Percentiles rank a stretch among this genome's conserved stretches.
Conservation (phyloP, 2,113 vertebrate species). For the Aspidoscelis tigris region DNA sequence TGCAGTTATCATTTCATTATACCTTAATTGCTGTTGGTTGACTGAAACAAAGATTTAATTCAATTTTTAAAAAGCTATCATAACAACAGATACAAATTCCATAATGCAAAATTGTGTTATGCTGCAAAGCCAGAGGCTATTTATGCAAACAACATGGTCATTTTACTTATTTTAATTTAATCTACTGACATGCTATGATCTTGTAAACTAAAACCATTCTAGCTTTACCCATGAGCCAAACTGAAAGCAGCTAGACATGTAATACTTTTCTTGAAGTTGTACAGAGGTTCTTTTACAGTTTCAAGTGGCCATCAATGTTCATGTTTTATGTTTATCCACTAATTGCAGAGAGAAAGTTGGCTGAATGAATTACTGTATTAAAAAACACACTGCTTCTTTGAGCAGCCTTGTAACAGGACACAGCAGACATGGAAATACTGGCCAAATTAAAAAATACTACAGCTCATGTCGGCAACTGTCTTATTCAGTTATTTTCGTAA, state of each 20-base stretch:
- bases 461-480: not conserved
- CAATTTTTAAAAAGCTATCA: not conserved
- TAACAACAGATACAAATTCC: not conserved
- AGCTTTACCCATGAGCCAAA: not conserved
- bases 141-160: not conserved
- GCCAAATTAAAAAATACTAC: slow-evolving; percentile 44
- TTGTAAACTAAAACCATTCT: slow-evolving; percentile 21
- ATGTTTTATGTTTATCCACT: slow-evolving; percentile 33
- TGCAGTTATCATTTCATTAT: too few species aligned
- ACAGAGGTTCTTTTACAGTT: slow-evolving; percentile 26
- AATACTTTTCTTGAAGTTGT: slow-evolving; percentile 23
- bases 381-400: slow-evolving; percentile 48
- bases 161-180: not conserved
- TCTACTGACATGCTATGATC: not conserved
- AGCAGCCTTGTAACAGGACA: slow-evolving; percentile 36
- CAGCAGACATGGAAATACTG: slow-evolving; percentile 47
- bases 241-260: not conserved
- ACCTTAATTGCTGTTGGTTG: too few species aligned
- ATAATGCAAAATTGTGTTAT: not conserved
- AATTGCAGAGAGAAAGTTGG: slow-evolving; percentile 22
- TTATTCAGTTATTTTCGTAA: slow-evolving; percentile 25
- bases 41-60: not conserved
- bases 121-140: not conserved
- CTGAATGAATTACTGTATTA: slow-evolving; percentile 45
- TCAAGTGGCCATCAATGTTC: slow-evolving; percentile 15